Evolutionary conservation across 1,140 invertebrate species (phyloP).

Genomic region (Habropoda laboriosa): DNA sequence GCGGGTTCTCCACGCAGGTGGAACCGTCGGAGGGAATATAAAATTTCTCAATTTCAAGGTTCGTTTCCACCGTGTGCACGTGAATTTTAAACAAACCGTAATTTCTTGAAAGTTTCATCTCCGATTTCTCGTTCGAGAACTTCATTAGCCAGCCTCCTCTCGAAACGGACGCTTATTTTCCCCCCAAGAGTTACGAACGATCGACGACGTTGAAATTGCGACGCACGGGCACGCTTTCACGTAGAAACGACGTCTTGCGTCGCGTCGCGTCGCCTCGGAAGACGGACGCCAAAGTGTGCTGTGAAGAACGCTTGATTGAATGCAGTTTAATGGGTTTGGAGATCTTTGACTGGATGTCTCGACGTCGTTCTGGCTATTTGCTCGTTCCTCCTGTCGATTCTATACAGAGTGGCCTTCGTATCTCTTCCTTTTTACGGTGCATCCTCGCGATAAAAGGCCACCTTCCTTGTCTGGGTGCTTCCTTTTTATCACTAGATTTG

Average conservation of each 20-base stretch:
- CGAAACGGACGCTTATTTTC: neutral
- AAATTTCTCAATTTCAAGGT: neutral
- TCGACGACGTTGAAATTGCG: neutral
- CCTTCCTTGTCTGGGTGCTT: too few species aligned
- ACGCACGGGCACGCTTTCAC: neutral
- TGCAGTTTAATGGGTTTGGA: neutral
- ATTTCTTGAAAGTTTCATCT: constrained; percentile 13
- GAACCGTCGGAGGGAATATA: constrained; percentile 1
- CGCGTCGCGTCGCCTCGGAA: neutral
- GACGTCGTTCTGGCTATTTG: neutral
- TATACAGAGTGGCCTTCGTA: neutral
- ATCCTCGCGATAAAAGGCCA: neutral
- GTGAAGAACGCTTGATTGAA: constrained; percentile 12
- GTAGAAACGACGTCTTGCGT: neutral
- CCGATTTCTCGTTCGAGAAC: neutral
- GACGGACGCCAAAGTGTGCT: too few species aligned
- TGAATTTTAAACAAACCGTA: neutral
- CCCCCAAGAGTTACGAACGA: too few species aligned
- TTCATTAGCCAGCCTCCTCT: neutral
- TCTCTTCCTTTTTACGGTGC: neutral
- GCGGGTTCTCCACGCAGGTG: too few species aligned
- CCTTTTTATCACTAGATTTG: too few species aligned
- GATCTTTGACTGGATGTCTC: neutral
- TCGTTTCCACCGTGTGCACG: neutral
- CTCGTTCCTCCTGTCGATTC: neutral